These are phyloP conservation scores for Ornithoptera alexandrae DNA, from an alignment of 2,888 invertebrate species.

Conservation along the genomic window DNA sequence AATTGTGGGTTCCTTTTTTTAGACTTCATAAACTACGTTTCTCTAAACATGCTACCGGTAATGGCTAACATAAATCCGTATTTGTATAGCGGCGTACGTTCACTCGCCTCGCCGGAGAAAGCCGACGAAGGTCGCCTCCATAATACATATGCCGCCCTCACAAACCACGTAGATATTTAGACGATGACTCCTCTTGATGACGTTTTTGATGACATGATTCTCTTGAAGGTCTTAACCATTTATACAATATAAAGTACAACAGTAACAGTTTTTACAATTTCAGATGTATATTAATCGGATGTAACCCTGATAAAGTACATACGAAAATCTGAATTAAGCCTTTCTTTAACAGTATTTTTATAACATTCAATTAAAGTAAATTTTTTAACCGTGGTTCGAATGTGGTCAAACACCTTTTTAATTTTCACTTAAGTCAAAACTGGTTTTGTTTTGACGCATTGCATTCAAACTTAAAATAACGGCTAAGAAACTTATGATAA, in stretches of 20 bases:
- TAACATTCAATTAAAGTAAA: not conserved
- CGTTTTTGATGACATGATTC: not conserved
- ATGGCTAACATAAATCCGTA: constrained; percentile 10
- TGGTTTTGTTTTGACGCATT: not conserved
- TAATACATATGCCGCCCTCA: constrained; percentile 2
- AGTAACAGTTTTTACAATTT: no score
- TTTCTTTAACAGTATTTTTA: not conserved
- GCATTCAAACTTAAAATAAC: constrained; percentile 1
- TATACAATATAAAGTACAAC: no score
- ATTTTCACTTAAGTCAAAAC: constrained; percentile 16
- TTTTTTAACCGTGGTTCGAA: not conserved
- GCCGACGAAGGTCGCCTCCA: constrained; percentile 19
- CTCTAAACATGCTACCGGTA: constrained; percentile 4
- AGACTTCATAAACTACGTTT: not conserved
- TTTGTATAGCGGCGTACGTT: not conserved
- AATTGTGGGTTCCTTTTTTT: not conserved
- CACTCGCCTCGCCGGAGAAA: constrained; percentile 20
- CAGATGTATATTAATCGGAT: no score
- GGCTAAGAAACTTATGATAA: not conserved
- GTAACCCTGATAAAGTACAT: no score
- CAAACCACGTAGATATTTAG: constrained; percentile 16
- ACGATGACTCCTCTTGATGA: constrained; percentile 8
- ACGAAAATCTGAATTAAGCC: no score
- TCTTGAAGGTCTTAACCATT: no score
- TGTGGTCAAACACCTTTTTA: constrained; percentile 4